Conservation (phyloP, 1,140 invertebrate species). For the Ephestia elutella region DNA sequence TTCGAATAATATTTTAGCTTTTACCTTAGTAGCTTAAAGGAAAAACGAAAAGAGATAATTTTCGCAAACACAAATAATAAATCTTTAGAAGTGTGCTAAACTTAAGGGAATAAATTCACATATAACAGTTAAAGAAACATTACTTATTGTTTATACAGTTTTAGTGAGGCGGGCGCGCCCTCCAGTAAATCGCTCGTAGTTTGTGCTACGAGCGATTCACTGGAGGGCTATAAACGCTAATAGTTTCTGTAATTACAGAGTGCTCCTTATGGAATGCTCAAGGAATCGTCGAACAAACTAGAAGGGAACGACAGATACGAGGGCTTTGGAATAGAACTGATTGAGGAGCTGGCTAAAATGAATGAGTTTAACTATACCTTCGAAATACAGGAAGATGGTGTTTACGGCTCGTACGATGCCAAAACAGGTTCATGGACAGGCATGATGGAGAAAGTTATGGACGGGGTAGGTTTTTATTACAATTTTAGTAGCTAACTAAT, state of each 20-base stretch:
- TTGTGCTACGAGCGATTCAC: not conserved
- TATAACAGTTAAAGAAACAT: not conserved
- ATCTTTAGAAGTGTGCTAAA: too few relatives aligned
- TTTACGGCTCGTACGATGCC: conserved; percentile 82
- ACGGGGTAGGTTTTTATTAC: conserved; percentile 71
- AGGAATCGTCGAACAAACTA: conserved; percentile 81
- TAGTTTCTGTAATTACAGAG: conserved; percentile 73
- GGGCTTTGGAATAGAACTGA: conserved; percentile 85
- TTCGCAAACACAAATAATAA: not conserved
- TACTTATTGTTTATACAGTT: conserved; percentile 1
- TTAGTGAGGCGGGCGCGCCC: not conserved
- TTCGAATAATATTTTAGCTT: too few relatives aligned
- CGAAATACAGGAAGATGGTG: conserved; percentile 84
- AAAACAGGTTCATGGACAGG: conserved; percentile 88
- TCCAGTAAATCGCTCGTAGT: too few relatives aligned
- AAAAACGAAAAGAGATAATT: too few relatives aligned
- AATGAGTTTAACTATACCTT: conserved; percentile 93
- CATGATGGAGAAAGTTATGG: conserved; percentile 90
- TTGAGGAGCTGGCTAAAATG: conserved; percentile 84
- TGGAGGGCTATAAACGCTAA: not conserved
- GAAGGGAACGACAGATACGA: conserved; percentile 86
- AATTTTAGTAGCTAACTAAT: too few relatives aligned
- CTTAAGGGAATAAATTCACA: not conserved
- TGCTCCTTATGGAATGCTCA: conserved; percentile 90
- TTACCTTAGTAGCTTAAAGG: too few relatives aligned